Evolutionary conservation across 2,113 vertebrate species (phyloP).

Genomic region (Gnathonemus echidnorhynchus): DNA sequence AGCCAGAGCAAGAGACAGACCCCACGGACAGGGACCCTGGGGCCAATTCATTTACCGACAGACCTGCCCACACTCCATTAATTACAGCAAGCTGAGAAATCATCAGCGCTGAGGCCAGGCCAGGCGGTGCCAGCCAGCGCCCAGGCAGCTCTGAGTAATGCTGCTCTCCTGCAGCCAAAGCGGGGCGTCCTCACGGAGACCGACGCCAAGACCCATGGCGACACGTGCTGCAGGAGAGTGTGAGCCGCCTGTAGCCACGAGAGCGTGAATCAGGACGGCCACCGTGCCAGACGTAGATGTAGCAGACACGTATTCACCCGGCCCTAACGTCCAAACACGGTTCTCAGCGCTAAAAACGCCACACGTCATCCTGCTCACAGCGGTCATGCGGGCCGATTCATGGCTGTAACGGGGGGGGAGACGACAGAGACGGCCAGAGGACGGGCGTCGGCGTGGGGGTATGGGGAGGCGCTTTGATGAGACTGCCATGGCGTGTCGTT

Average conservation of each 20-base stretch:
- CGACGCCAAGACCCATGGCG: not conserved
- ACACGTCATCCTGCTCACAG: not conserved
- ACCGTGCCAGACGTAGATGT: not conserved
- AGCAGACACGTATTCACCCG: not conserved
- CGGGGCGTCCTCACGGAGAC: not conserved
- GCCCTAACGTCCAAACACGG: not conserved
- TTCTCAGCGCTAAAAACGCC: not conserved
- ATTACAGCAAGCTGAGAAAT: conserved; percentile 36
- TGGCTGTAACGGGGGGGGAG: not conserved
- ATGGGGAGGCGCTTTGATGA: not conserved
- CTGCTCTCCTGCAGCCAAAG: conserved; percentile 3
- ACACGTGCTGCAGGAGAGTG: not conserved
- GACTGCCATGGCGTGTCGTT: not conserved
- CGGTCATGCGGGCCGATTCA: not conserved
- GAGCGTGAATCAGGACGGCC: not conserved
- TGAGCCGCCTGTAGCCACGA: not conserved
- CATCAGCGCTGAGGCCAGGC: not conserved
- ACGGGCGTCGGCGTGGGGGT: not conserved
- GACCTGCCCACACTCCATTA: conserved; percentile 32
- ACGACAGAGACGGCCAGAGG: not conserved
- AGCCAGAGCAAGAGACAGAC: conserved; percentile 24
- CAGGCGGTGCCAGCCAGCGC: not conserved
- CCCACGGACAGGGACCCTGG: conserved; percentile 31
- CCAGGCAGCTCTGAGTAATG: not conserved
- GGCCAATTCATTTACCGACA: conserved; percentile 33